Percentiles rank a stretch among this genome's conserved stretches.
phyloP scores from a whole-genome alignment of 2,797 vertebrate genomes.

The Argyrosomus regius region DNA sequence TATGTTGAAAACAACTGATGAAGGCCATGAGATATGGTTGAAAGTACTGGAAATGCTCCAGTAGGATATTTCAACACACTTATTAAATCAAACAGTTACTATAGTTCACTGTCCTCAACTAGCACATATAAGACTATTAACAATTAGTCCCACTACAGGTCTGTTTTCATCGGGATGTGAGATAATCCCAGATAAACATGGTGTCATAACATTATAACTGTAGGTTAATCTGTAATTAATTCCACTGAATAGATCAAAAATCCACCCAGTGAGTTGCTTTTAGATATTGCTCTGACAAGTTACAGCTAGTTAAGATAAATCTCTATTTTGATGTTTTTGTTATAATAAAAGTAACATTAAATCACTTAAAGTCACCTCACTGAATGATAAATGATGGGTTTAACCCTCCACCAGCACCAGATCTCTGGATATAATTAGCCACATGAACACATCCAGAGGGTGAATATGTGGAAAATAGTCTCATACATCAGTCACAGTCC shows the following conservation, averaged over 20 bases:
- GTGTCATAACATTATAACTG: too few species aligned
- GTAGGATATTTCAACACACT: neutral
- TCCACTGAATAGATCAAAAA: neutral
- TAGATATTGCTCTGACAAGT: neutral
- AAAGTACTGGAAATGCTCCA: neutral
- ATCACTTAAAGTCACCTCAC: neutral
- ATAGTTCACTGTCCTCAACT: neutral
- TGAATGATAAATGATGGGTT: neutral
- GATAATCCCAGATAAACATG: too few species aligned
- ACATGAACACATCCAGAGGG: neutral
- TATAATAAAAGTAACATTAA: neutral
- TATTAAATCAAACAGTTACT: neutral
- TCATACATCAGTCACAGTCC: neutral
- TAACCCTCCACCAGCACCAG: neutral
- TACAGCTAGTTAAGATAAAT: neutral
- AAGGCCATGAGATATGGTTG: neutral
- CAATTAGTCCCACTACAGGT: too few species aligned
- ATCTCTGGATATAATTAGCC: slow-evolving; percentile 10
- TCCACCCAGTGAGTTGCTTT: neutral
- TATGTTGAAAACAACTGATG: neutral
- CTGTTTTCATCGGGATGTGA: neutral
- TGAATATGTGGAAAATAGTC: slow-evolving; percentile 7
- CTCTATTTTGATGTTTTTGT: neutral
- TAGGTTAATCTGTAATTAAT: too few species aligned
- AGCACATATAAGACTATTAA: neutral